Evolutionary conservation across 2,797 vertebrate species (phyloP).

Genomic region (Pipistrellus kuhlii): DNA sequence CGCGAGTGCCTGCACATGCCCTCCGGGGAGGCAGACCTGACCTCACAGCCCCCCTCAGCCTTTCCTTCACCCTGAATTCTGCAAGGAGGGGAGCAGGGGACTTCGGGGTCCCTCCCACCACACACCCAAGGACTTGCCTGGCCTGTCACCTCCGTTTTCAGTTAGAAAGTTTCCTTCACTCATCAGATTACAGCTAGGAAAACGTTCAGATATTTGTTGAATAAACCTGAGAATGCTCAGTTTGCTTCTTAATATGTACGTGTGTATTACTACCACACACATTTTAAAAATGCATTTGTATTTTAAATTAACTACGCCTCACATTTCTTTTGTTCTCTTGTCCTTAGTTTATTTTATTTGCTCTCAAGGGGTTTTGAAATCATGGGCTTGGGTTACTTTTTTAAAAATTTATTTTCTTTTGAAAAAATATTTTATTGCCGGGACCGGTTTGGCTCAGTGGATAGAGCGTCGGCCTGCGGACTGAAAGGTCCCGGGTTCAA

Average conservation of each 20-base stretch:
- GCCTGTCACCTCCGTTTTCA: background rate
- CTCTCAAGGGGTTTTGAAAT: background rate
- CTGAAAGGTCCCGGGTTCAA: no score
- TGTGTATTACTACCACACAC: background rate
- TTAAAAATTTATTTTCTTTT: background rate
- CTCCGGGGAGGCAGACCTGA: no score
- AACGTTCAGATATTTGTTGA: background rate
- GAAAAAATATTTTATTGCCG: no score
- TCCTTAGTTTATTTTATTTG: background rate
- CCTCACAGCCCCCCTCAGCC: background rate
- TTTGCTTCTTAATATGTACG: background rate
- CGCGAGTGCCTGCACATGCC: background rate
- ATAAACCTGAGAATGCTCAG: background rate
- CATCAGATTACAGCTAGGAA: background rate
- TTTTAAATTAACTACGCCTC: background rate
- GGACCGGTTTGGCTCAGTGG: no score
- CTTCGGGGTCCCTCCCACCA: background rate
- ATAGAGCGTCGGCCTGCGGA: no score
- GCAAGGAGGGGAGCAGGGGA: background rate
- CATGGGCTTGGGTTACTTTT: background rate
- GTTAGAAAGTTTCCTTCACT: background rate
- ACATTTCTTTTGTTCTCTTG: background rate
- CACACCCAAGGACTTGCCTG: rapidly evolving
- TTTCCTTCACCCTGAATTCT: background rate
- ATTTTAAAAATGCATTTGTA: no score